Percentiles rank a stretch among this genome's conserved stretches.
Evolutionary conservation across 53 echinoderm and acorn worm genomes (phyloP).

Genomic region (Holothuria leucospilota): DNA sequence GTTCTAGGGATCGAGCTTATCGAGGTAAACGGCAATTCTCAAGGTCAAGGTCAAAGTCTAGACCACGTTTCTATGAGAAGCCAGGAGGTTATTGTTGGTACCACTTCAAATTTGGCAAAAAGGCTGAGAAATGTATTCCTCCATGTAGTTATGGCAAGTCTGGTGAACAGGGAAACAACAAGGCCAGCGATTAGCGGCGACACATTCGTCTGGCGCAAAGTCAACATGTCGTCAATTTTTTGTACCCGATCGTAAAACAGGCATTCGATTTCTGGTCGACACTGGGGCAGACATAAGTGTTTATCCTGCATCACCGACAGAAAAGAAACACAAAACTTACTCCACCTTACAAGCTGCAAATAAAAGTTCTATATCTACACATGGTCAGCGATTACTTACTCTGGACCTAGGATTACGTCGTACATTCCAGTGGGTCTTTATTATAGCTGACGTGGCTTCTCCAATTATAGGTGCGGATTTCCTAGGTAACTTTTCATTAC

Average conservation of each 20-base stretch:
- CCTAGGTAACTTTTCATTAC: constrained; percentile 43
- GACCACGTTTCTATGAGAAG: not conserved
- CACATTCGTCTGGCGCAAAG: constrained; percentile 37
- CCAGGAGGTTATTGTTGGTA: not conserved
- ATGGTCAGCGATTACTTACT: constrained; percentile 58
- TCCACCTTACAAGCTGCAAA: constrained; percentile 31
- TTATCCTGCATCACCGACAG: not conserved
- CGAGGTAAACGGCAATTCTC: not conserved
- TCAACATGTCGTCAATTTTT: constrained; percentile 46
- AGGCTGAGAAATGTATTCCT: constrained; percentile 30
- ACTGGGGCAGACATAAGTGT: too few species aligned
- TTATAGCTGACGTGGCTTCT: constrained; percentile 39
- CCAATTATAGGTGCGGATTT: constrained; percentile 69
- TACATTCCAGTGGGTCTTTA: constrained; percentile 56
- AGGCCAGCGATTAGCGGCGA: constrained; percentile 61
- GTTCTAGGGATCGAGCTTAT: too few species aligned
- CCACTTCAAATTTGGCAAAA: not conserved
- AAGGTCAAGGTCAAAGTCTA: not conserved
- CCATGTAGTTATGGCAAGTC: constrained; percentile 29
- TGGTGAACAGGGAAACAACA: constrained; percentile 26
- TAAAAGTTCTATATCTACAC: constrained; percentile 26
- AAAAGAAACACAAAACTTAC: not conserved
- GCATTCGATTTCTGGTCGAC: not conserved
- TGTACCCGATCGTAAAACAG: not conserved
- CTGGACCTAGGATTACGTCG: constrained; percentile 55